A percentile compares a stretch with the other conserved stretches of the same genome.
Evolutionary conservation across 2,113 vertebrate species (phyloP).

Genomic region (Balaenoptera acutorostrata): DNA sequence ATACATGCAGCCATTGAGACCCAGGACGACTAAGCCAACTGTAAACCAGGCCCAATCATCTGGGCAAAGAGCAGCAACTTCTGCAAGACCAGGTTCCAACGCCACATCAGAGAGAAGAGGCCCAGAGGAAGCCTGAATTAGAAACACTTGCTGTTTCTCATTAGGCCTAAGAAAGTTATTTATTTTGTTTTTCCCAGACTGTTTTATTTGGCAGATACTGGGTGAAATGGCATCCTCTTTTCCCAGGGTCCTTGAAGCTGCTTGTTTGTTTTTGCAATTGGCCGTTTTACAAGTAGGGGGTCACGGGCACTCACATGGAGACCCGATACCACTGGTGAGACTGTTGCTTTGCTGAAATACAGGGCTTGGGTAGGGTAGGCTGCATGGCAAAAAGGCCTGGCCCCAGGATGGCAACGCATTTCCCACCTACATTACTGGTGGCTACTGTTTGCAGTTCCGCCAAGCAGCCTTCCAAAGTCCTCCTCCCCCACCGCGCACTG

Average conservation of each 20-base stretch:
- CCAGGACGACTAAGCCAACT: background rate
- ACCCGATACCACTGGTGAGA: background rate
- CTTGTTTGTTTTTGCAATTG: conserved; percentile 59
- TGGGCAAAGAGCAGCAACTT: background rate
- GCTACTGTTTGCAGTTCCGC: background rate
- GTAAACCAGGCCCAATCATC: background rate
- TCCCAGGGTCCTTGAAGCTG: conserved; percentile 4
- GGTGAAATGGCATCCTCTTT: conserved; percentile 39
- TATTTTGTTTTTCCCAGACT: conserved; percentile 46
- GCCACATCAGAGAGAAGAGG: background rate
- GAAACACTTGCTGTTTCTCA: conserved; percentile 39
- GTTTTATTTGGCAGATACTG: conserved; percentile 52
- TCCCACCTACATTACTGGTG: background rate
- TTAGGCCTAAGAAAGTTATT: conserved; percentile 38
- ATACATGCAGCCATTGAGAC: background rate
- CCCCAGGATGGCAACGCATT: background rate
- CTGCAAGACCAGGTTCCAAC: background rate
- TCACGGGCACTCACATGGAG: background rate
- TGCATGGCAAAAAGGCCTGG: background rate
- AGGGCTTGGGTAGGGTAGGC: background rate
- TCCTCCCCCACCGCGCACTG: background rate
- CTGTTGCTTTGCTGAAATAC: background rate
- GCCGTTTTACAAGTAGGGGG: conserved; percentile 48
- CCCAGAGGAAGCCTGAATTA: background rate
- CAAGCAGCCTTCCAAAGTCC: background rate